Base-by-base conservation (phyloP, 2,888 invertebrate genomes). In the Cantharis rufa region DNA sequence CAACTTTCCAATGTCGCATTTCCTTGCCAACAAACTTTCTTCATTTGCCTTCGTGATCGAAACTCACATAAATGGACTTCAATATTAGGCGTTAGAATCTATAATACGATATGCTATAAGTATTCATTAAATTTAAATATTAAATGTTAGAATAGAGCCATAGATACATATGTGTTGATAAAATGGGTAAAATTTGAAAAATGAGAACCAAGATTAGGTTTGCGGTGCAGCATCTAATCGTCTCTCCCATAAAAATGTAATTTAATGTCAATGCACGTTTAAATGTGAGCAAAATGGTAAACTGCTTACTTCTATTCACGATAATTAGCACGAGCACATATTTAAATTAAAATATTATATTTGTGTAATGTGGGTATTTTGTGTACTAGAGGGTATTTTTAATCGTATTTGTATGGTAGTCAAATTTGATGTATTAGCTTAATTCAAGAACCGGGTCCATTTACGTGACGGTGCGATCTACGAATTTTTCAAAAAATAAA, bases 161-260 rank as follows among this genome's bases (percentile, higher is more conserved):
- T 48, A 61, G 72, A 75, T 28, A 18, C 18, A n/a, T 18, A 28
- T 24, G 62, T 77, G 68, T 74, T 32, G 69, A 66, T 18, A 48
- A 48, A 48, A 48, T 48, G 48, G 48, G 48, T 48, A 48, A 48
- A 48, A 48, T 48, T 48, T 70, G 64, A 78, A 70, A 27, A 63
- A 28, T 63, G 68, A 69, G 24, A 10, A 48, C 48, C n/a, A 48
- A 15, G 62, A 69, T 78, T 78, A 78, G 78, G 61, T 48, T 63
- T 78, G 76, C 79, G 79, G 79, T 79, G 79, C 79, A 79, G 75
- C 74, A 71, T 68, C 76, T 78, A 76, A 78, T 66, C 70, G 21
- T 76, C 62, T 69, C 32, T 71, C 70, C 15, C 68, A n/a, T 62
- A 62, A 79, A 77, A 77, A 74, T 71, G 24, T 62, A 70, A 63